A percentile compares a stretch with the other conserved stretches of the same genome.
Evolutionary conservation across 2,797 vertebrate species (phyloP).

Genomic region (Acipenser ruthenus): DNA sequence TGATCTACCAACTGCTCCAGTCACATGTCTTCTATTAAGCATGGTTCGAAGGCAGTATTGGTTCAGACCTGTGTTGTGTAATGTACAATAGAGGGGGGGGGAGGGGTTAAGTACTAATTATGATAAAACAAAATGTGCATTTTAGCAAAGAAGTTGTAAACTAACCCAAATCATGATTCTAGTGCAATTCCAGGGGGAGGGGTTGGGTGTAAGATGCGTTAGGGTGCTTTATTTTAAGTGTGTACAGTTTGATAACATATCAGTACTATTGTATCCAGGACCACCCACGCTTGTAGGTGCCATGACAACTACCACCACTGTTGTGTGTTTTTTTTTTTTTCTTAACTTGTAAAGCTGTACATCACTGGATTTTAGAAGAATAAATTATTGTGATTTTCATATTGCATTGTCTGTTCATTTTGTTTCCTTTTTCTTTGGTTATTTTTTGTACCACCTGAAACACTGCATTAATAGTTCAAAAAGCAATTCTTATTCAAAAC

Average conservation of each 20-base stretch:
- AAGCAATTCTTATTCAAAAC: neutral
- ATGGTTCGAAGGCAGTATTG: too few relatives aligned
- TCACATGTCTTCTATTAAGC: too few relatives aligned
- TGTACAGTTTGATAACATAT: conserved; percentile 39
- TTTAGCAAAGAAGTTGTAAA: too few relatives aligned
- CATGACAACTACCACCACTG: conserved; percentile 48
- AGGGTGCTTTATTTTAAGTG: conserved; percentile 16
- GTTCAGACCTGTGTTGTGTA: too few relatives aligned
- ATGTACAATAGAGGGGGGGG: too few relatives aligned
- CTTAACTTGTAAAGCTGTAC: conserved; percentile 90
- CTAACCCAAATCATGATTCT: too few relatives aligned
- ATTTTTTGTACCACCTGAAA: conserved; percentile 5
- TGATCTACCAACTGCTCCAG: too few relatives aligned
- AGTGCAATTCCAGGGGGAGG: too few relatives aligned
- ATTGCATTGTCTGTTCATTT: conserved; percentile 52
- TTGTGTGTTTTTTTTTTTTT: conserved; percentile 69
- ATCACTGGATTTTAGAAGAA: conserved; percentile 74
- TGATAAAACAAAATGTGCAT: too few relatives aligned
- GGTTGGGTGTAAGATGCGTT: too few relatives aligned
- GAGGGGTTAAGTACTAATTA: too few relatives aligned
- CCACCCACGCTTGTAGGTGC: conserved; percentile 39
- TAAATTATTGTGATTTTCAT: conserved; percentile 97
- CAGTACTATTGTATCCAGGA: conserved; percentile 32
- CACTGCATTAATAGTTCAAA: neutral
- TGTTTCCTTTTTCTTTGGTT: neutral